phyloP scores from a whole-genome alignment of 1,140 invertebrate species.

The Danaus plexippus region DNA sequence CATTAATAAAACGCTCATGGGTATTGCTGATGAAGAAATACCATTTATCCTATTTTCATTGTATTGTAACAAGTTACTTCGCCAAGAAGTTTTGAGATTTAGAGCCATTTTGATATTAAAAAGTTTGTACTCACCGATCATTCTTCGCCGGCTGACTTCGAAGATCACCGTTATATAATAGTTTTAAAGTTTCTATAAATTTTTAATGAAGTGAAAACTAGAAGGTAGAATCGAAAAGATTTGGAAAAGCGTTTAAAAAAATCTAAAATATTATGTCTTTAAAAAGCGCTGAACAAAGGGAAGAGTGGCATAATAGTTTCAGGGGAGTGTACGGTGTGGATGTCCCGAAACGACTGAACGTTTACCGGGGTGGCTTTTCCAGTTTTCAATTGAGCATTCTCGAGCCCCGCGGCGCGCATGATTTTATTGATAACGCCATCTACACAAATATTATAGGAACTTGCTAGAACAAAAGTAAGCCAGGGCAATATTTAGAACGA shows the following conservation, averaged over 20 bases:
- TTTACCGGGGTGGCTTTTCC: conserved; percentile 53
- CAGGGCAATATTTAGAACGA: too few species aligned
- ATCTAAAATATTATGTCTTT: background rate
- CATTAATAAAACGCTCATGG: too few species aligned
- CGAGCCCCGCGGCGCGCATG: conserved; percentile 15
- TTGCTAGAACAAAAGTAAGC: too few species aligned
- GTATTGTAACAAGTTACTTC: too few species aligned
- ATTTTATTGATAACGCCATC: conserved; percentile 26
- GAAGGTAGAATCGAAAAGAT: background rate
- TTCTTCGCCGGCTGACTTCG: conserved; percentile 42
- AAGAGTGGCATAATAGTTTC: conserved; percentile 12
- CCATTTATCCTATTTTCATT: too few species aligned
- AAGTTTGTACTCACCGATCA: conserved; percentile 58
- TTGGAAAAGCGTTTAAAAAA: too few species aligned
- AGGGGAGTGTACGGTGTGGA: conserved; percentile 40
- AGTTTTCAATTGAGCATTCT: conserved; percentile 23
- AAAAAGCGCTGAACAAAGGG: conserved; percentile 16
- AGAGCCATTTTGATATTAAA: conserved; percentile 12
- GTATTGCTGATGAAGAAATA: too few species aligned
- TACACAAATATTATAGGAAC: conserved; percentile 5
- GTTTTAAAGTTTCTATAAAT: conserved; percentile 45
- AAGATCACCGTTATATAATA: conserved; percentile 41
- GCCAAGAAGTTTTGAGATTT: too few species aligned
- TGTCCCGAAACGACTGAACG: conserved; percentile 59
- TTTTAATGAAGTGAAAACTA: conserved; percentile 14